Conservation (phyloP, 1,140 invertebrate species). For the Atta texana region DNA sequence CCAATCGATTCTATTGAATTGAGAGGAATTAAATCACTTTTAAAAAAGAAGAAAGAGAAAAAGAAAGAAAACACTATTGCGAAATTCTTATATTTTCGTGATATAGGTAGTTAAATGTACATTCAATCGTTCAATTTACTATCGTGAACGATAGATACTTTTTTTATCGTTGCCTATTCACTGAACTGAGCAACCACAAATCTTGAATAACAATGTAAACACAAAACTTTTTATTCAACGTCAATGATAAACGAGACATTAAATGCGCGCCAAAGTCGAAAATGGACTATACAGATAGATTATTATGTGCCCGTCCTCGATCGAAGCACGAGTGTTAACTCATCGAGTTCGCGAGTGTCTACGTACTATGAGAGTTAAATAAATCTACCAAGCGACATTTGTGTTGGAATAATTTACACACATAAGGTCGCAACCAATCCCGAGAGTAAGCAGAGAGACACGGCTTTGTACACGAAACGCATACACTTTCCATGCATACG, state of each 20-base stretch:
- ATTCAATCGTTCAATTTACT: not conserved
- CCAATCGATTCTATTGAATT: not conserved
- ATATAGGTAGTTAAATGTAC: not conserved
- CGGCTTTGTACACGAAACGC: constrained; percentile 72
- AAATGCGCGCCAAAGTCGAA: constrained; percentile 6
- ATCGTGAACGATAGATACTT: not conserved
- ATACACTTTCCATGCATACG: constrained; percentile 50
- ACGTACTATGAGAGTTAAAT: constrained; percentile 13
- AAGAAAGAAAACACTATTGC: not conserved
- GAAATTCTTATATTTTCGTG: not conserved
- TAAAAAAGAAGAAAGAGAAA: not conserved
- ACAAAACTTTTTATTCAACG: not conserved
- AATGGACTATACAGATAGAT: not conserved
- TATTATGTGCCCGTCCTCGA: constrained; percentile 34
- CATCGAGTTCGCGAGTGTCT: constrained; percentile 32
- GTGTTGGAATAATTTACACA: constrained; percentile 68
- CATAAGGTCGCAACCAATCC: constrained; percentile 71
- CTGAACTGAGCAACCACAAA: not conserved
- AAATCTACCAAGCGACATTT: constrained; percentile 58
- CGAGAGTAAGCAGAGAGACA: constrained; percentile 65
- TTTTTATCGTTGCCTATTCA: not conserved
- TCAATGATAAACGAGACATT: not conserved
- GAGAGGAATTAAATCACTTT: not conserved
- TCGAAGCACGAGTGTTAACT: constrained; percentile 61
- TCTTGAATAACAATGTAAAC: not conserved